Base-by-base conservation (phyloP, 23 tunicate species). In the Phallusia fumigata region DNA sequence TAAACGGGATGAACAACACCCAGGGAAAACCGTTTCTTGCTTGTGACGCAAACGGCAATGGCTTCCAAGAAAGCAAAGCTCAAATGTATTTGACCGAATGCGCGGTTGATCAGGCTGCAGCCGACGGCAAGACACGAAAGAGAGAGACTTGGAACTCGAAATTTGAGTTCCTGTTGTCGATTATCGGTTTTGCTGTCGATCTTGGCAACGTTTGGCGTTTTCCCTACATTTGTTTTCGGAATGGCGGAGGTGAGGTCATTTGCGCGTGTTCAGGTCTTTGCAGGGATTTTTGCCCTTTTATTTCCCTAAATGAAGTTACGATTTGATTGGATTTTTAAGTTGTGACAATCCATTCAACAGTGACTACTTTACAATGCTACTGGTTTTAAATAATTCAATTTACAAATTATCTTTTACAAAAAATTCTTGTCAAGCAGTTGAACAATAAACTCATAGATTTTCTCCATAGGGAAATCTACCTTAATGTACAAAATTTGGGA, bases 181-280 rank as follows among this genome's bases (percentile, higher is more conserved):
- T 89, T 77, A 80, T 92, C 44, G 97, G 97, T 28, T 92, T 92
- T 50, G 97, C 97, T 13, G 97, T 92, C 12, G 97, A 92, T 80
- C 86, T 92, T 13, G 97, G 97, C 31, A 92, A 92, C 64, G 97
- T 92, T 19, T 92, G 97, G 97, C 79, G 97, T 31, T 92, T 92
- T 52, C 97, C 97, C 0, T 92, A 92, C 44, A 72, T 92, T 79
- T 87, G 91, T 52, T 87, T 78, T 75, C 65, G 84, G 69, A 92
- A 92, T 76, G 97, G 97, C 58, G 97, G 97, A 92, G 97, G 97
- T 92, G 64, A 19, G 82, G 19, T 18, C n/a, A 22, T n/a, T 33
- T 35, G 35, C 0, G 2, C 52, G 72, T 5, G 33, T 32, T 5
- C 78, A 31, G 74, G 32, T 65, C 11, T 11, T 2, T 65, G 11